Percentiles rank a stretch among this genome's conserved stretches.
Evolutionary conservation across 2,113 vertebrate genomes (phyloP).

Genomic region (Cebidichthys violaceus): DNA sequence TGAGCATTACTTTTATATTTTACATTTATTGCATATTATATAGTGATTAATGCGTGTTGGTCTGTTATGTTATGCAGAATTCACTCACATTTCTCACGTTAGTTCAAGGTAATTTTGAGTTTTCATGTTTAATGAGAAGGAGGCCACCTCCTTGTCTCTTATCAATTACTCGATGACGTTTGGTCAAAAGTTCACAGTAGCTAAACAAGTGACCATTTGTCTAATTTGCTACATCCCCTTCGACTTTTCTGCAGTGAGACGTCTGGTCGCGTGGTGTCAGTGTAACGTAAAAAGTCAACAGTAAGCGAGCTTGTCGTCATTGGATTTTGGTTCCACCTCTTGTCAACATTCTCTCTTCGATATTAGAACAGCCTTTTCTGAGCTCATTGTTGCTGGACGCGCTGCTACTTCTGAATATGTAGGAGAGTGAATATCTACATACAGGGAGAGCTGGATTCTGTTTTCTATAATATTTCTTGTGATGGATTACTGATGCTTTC

Average conservation of each 20-base stretch:
- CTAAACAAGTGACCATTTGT: background rate
- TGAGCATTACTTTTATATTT: no score
- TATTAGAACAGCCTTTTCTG: fast-evolving
- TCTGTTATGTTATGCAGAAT: no score
- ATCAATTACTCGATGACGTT: background rate
- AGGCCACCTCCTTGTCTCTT: background rate
- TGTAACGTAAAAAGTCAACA: slow-evolving; percentile 23
- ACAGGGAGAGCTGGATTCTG: fast-evolving
- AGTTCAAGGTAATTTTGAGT: background rate
- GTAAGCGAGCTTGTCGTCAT: background rate
- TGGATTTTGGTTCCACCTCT: slow-evolving; percentile 32
- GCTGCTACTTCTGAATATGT: fast-evolving
- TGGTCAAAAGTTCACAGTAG: background rate
- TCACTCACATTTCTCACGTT: background rate
- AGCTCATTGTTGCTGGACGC: background rate
- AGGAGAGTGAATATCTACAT: fast-evolving
- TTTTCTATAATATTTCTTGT: background rate
- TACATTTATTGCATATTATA: no score
- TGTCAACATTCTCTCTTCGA: background rate
- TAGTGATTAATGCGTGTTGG: no score
- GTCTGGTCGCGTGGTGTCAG: slow-evolving; percentile 65
- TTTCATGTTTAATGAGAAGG: background rate
- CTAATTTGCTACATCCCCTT: background rate
- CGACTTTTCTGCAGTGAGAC: background rate
- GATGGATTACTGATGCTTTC: background rate